phyloP scores from a whole-genome alignment of 2,113 vertebrate genomes.

The Elanus axillaris region DNA sequence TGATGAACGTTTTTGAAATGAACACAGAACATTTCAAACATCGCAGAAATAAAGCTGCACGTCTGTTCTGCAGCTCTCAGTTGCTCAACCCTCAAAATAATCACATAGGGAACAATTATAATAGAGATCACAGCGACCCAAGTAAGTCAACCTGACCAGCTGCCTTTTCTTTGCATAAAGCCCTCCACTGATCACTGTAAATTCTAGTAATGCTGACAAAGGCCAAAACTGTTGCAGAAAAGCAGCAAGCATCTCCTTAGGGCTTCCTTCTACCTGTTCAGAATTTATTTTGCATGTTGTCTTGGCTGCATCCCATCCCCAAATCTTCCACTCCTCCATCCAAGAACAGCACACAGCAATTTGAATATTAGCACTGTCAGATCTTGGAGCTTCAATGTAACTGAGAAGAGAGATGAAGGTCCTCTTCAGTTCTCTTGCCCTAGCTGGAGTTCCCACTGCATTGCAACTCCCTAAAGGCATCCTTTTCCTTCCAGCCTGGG shows the following conservation, averaged over 20 bases:
- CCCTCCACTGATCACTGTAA: neutral
- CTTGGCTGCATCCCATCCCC: neutral
- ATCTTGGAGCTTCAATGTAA: neutral
- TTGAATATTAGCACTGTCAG: neutral
- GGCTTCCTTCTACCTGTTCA: neutral
- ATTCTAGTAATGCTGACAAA: neutral
- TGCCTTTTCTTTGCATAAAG: slow-evolving; percentile 14
- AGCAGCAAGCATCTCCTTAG: neutral
- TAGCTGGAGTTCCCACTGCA: neutral
- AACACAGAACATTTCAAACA: neutral
- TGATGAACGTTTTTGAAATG: neutral
- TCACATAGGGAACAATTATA: slow-evolving; percentile 37
- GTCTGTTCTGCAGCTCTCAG: slow-evolving; percentile 3
- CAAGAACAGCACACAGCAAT: neutral
- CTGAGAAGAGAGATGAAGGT: neutral
- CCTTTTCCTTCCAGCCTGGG: neutral
- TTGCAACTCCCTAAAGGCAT: neutral
- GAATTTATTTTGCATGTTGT: neutral
- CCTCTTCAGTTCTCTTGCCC: neutral
- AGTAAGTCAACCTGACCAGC: slow-evolving; percentile 34
- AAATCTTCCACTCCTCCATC: neutral
- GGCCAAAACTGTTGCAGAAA: neutral
- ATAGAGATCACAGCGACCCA: slow-evolving; percentile 20
- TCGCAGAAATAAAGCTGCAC: neutral
- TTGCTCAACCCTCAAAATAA: slow-evolving; percentile 51